These are phyloP conservation scores for Cosmopolites sordidus DNA, from an alignment of 2,888 invertebrate species.

Conservation along the genomic window DNA sequence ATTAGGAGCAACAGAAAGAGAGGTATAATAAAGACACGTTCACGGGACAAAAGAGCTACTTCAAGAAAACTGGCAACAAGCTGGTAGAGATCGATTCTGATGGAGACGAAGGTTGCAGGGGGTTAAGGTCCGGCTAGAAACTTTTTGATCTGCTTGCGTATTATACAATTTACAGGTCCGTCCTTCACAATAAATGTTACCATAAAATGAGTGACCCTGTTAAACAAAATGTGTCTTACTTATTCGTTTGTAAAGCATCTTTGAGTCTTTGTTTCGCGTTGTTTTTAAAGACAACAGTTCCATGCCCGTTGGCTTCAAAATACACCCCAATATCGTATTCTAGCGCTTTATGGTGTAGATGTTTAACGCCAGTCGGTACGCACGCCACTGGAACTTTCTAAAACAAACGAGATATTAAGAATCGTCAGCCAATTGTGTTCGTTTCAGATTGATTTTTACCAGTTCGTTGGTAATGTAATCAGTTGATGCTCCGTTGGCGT, in stretches of 20 bases:
- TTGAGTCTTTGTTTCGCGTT: constrained; percentile 59
- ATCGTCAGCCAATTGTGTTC: no score
- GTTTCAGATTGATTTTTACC: constrained; percentile 47
- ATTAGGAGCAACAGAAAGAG: no score
- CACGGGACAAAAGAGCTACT: no score
- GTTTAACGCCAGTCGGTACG: constrained; percentile 93
- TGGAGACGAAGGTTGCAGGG: no score
- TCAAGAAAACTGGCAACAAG: no score
- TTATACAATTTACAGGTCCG: no score
- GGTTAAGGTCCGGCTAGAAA: no score
- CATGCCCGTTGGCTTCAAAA: constrained; percentile 99
- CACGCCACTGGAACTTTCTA: constrained; percentile 89
- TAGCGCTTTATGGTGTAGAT: constrained; percentile 86
- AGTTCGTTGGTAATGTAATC: constrained; percentile 75
- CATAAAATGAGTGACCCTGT: no score
- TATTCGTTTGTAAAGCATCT: constrained; percentile 47
- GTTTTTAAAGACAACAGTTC: constrained; percentile 83
- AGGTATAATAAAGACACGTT: no score
- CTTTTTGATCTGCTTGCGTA: no score
- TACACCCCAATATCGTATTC: constrained; percentile 94
- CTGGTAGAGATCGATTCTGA: no score
- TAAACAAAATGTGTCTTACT: constrained; percentile 22
- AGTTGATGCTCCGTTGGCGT: constrained; percentile 96
- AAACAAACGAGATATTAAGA: constrained; percentile 32
- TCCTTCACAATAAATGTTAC: no score